Evolutionary conservation across 1,140 invertebrate genomes (phyloP), one percentile per base, ranked within the genome.

Genomic region (Druon quercuslanigerum): DNA sequence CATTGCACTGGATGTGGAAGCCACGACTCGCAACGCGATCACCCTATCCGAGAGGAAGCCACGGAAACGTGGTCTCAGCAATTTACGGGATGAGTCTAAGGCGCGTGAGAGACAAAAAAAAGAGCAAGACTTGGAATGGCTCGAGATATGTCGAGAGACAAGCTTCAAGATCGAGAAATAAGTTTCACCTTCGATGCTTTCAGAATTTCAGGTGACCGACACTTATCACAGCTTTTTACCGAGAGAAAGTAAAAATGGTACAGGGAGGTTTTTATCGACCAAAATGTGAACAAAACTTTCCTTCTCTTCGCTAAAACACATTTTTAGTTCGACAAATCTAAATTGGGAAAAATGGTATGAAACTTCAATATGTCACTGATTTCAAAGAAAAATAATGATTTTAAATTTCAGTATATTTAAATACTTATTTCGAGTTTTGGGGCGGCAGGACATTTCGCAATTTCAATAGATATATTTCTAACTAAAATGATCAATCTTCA

Each of bases 21-120:
- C 16, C 60, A 40, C 13, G 60, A 66, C 46, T 66, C 60, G 60
- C 60, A 40, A 66, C 60, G 60, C 60, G 60, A 66, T 66, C 60
- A 46, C 60, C 33, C 40, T 20, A 66, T 66, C 60, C 60, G 60
- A 20, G 60, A 66, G 60, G 60, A 66, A 66, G 60, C 60, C 60
- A 46, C 33, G 60, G 60, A 66, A 46, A 66, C 60, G 60, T 66
- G 60, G 60, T 66, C 60, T 66, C 33, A 66, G 60, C 60, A 66
- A 66, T 66, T 66, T 66, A 66, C 60, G 60, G 60, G 60, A 66
- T 66, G 60, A 66, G 60, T 66, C 60, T 6, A 66, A 66, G 14
- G 14, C 60, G 60, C 60, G 60, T 66, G 60, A 33, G 60, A 66
- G 60, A 66, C 60, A 66, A 40, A 40, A 33, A 66, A 16, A 66